These are phyloP conservation scores for Metellina segmentata DNA, from an alignment of 2,888 invertebrate genomes.

Conservation along the genomic window DNA sequence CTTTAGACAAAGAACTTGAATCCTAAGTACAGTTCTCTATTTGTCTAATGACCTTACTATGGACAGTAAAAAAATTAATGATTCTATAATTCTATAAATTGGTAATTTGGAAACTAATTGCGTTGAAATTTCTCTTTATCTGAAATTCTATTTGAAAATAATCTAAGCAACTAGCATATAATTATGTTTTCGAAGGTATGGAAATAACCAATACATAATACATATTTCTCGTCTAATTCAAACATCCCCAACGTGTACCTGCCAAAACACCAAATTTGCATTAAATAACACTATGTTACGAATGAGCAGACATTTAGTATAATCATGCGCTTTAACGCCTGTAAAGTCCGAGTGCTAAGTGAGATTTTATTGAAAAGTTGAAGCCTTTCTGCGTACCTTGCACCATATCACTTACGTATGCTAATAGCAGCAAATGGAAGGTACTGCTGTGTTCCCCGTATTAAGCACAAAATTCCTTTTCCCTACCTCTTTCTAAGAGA, in stretches of 20 bases:
- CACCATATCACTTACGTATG: conserved; percentile 41
- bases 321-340: background rate
- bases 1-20: too few relatives aligned
- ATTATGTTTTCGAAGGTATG: too few relatives aligned
- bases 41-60: too few relatives aligned
- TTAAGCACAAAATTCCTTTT: conserved; percentile 23
- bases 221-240: too few relatives aligned
- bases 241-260: background rate
- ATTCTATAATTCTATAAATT: too few relatives aligned
- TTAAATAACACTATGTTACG: conserved; percentile 6
- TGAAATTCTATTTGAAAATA: too few relatives aligned
- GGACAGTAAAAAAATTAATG: too few relatives aligned
- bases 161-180: too few relatives aligned
- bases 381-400: conserved; percentile 16
- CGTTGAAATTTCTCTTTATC: too few relatives aligned
- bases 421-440: conserved; percentile 40
- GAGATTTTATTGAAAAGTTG: conserved; percentile 33
- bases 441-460: background rate
- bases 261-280: conserved; percentile 10
- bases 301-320: background rate
- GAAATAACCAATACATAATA: too few relatives aligned
- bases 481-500: conserved; percentile 7
- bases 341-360: conserved; percentile 1
- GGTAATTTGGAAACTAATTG: too few relatives aligned
- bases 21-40: too few relatives aligned